Base-by-base conservation (phyloP, 1,140 invertebrate genomes). In the Ceratosolen fusciceps region DNA sequence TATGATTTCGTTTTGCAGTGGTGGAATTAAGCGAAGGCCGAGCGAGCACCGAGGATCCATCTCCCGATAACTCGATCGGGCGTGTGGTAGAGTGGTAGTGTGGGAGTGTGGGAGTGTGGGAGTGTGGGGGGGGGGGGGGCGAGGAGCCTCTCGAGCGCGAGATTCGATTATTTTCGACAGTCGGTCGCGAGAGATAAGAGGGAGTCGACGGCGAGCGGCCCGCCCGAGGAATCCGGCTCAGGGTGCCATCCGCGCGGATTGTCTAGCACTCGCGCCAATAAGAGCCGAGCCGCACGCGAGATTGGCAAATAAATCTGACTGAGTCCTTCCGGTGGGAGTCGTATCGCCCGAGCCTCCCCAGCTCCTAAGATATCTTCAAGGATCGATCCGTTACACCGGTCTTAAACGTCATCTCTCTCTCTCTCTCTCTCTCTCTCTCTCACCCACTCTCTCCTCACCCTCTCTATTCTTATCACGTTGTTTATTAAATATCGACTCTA, bases 141-240 rank as follows among this genome's bases (percentile, higher is more conserved):
- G 49, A 73, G 52, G 79, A 76, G 71, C 54, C 74, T 82, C 81
- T 82, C 82, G 83, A 82, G 72, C 80, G 71, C 54, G 77, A 81
- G 82, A 86, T 87, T 87, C 84, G 85, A 87, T 87, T 87, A 86
- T 84, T 82, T 85, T 85, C 78, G 72, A 73, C 31, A 43, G 39
- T 26, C 56, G 54, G 68, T 26, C 58, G 39, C 83, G 74, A 83
- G 84, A 81, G 82, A 81, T 79, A 77, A 82, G 81, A 83, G 80
- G 80, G 56, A 65, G 78, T 26, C 67, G 39, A 24, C 56, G 73
- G 75, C 80, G 73, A 68, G 74, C 39, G 52, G 39, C 62, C 37
- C 60, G 74, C 74, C 62, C 21, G 79, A 74, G 74, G 80, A 72
- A 77, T 74, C 3, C n/a, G n/a, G n/a, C n/a, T n/a, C 9, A 79